Evolutionary conservation across 2,797 vertebrate species (phyloP).

Genomic region (Protosalanx chinensis): DNA sequence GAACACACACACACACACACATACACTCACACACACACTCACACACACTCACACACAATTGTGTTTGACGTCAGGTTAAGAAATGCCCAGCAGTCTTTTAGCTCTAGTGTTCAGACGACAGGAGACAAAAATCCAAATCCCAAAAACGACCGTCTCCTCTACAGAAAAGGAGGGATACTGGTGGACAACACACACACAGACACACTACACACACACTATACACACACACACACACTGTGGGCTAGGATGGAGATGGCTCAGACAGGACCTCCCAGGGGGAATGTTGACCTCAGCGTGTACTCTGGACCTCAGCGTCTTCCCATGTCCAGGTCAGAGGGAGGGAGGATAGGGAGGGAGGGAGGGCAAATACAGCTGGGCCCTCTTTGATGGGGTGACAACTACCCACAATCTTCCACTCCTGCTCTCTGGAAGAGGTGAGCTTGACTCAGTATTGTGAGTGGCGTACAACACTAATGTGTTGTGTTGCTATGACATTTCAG

Average conservation of each 20-base stretch:
- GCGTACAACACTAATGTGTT: background rate
- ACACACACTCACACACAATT: constrained; percentile 9
- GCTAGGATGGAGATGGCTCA: constrained; percentile 38
- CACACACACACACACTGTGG: constrained; percentile 43
- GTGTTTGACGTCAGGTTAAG: background rate
- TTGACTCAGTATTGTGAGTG: background rate
- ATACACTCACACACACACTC: constrained; percentile 1
- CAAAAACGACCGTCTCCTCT: background rate
- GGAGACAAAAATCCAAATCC: background rate
- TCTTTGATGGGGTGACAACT: constrained; percentile 42
- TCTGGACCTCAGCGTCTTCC: constrained; percentile 54
- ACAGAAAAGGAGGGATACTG: background rate
- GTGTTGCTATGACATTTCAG: background rate
- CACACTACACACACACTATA: constrained; percentile 29
- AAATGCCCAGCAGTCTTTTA: background rate
- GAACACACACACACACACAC: constrained; percentile 23
- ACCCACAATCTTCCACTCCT: constrained; percentile 36
- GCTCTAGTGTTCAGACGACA: background rate
- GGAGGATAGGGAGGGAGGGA: constrained; percentile 13
- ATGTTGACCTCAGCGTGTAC: constrained; percentile 62
- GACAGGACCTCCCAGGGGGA: constrained; percentile 52
- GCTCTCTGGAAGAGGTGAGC: background rate
- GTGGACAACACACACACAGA: background rate
- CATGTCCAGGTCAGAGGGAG: constrained; percentile 49
- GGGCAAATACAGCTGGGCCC: constrained; percentile 55